Percentiles rank a stretch among this genome's conserved stretches.
phyloP scores from a whole-genome alignment of 2,888 invertebrate genomes.

The Linnaemya vulpina region DNA sequence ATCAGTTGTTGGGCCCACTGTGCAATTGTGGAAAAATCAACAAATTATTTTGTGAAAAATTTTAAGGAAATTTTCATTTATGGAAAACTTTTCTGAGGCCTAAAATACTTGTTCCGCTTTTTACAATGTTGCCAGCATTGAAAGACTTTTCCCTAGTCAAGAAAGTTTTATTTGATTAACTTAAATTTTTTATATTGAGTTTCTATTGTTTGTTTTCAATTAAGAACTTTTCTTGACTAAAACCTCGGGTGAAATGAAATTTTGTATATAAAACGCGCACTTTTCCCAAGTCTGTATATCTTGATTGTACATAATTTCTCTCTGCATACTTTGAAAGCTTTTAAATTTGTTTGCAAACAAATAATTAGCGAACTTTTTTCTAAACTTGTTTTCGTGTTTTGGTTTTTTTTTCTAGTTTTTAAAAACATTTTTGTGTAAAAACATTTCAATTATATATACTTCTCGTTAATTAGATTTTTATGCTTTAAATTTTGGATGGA shows the following conservation, averaged over 20 bases:
- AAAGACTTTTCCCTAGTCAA: no score
- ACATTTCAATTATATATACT: slow-evolving; percentile 60
- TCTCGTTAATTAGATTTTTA: slow-evolving; percentile 64
- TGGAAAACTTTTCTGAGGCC: no score
- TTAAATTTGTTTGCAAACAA: slow-evolving; percentile 71
- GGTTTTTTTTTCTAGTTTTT: slow-evolving; percentile 18
- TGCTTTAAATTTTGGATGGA: not conserved
- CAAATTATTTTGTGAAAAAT: no score
- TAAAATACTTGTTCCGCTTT: no score
- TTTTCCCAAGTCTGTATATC: slow-evolving; percentile 11
- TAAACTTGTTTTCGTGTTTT: not conserved
- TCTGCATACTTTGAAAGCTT: slow-evolving; percentile 40
- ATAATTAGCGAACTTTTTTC: slow-evolving; percentile 28
- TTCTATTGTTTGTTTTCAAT: slow-evolving; percentile 1
- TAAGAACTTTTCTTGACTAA: not conserved
- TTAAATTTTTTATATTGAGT: not conserved
- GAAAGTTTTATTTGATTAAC: not conserved
- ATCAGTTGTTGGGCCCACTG: no score
- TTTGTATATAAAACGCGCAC: slow-evolving; percentile 38
- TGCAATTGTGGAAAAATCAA: no score
- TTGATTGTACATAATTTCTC: slow-evolving; percentile 19
- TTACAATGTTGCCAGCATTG: no score
- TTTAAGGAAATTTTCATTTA: no score
- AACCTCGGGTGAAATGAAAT: not conserved
- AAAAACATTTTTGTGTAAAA: slow-evolving; percentile 31